Base-by-base conservation (phyloP, 2,888 invertebrate genomes). In the Antheraea assamensis region DNA sequence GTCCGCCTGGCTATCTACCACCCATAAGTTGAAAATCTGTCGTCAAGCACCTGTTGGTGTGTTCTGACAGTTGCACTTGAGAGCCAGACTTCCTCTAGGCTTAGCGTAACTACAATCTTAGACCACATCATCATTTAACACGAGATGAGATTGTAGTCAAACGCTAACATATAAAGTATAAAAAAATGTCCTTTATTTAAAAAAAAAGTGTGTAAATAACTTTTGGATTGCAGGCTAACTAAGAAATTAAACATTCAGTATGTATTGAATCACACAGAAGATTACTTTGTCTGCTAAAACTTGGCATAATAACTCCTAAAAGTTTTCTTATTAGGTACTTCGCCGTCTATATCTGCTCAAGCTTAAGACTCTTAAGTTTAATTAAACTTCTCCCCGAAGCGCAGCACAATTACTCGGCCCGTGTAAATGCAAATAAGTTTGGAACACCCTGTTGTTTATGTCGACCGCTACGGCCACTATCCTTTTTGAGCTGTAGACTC, bases 381-480 rank as follows among this genome's bases (percentile, higher is more conserved):
- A 93, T 94, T 93, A 93, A 93, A 93, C 86, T 89, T 91, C 88
- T 92, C 93, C 93, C 93, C 84, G 90, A 92, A 92, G 92, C 91
- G 88, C 92, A 90, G 85, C 89, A 92, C 92, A 93, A 92, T 93
- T 93, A 93, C 92, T 91, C 87, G 92, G 91, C 87, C 90, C 92
- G 90, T 92, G 93, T 93, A 92, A 92, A 93, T 94, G 94, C 92
- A 93, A 93, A 93, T 93, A 92, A 91, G 92, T 93, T 92, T 87
- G 85, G 88, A 90, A 87, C 89, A 88, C 85, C 86, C 87, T 83
- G 88, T 90, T 91, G 90, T 92, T 93, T 92, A 90, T 90, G 85
- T 85, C 82, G 87, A 85, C 86, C 87, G 81, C 84, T 86, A 84
- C 80, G 84, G 79, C 83, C 80, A 79, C 76, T 75, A 77, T 71